A percentile compares a stretch with the other conserved stretches of the same genome.
Evolutionary conservation across 2,888 invertebrate genomes (phyloP).

Genomic region (Aleiodes alternator): DNA sequence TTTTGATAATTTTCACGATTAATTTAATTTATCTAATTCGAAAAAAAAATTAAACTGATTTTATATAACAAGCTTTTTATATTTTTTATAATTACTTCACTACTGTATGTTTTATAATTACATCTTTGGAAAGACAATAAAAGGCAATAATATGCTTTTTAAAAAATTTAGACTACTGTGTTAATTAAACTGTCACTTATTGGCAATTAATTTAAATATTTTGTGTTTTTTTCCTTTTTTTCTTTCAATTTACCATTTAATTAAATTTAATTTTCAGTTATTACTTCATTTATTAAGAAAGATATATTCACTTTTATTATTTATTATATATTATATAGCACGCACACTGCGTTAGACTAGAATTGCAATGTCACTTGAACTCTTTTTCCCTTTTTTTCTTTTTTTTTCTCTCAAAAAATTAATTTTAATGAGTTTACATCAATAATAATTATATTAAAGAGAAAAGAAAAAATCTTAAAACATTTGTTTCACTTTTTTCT

Average conservation of each 20-base stretch:
- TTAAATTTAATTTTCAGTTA: not conserved
- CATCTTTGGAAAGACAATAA: slow-evolving; percentile 71
- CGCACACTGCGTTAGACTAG: slow-evolving; percentile 27
- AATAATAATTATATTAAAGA: slow-evolving; percentile 42
- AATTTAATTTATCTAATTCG: slow-evolving; percentile 18
- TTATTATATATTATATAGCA: slow-evolving; percentile 1
- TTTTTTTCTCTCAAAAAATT: not conserved
- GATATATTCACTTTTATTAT: slow-evolving; percentile 32
- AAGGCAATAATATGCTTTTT: slow-evolving; percentile 51
- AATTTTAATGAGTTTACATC: slow-evolving; percentile 3
- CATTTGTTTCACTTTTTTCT: not conserved
- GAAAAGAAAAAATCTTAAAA: slow-evolving; percentile 41
- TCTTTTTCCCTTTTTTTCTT: not conserved
- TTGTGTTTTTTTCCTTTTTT: not conserved
- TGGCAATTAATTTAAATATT: slow-evolving; percentile 34
- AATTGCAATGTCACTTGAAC: slow-evolving; percentile 29
- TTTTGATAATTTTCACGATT: not conserved
- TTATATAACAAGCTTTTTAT: slow-evolving; percentile 55
- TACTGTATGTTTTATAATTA: slow-evolving; percentile 60
- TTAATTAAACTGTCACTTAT: slow-evolving; percentile 17
- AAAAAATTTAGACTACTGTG: slow-evolving; percentile 18
- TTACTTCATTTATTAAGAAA: slow-evolving; percentile 33
- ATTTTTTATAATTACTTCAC: slow-evolving; percentile 57
- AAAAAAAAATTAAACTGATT: slow-evolving; percentile 41
- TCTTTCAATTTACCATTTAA: not conserved